Evolutionary conservation across 1,140 invertebrate species (phyloP).

Genomic region (Lepidotrigona ventralis): DNA sequence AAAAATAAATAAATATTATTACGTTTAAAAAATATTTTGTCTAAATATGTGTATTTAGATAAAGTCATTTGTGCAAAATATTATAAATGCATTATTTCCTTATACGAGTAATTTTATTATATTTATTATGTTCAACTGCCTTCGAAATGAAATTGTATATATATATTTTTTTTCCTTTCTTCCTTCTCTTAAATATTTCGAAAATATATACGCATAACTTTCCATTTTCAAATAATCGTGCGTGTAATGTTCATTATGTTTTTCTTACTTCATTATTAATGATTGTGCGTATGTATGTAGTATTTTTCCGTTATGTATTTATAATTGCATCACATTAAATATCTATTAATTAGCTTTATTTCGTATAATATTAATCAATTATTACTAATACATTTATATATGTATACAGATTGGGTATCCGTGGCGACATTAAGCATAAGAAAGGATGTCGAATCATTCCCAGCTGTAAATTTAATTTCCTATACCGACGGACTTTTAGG

Average conservation of each 20-base stretch:
- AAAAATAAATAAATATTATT: neutral
- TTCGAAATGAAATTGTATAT: neutral
- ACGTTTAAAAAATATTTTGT: neutral
- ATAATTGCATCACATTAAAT: too few relatives aligned
- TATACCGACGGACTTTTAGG: slow-evolving; percentile 85
- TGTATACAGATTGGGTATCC: slow-evolving; percentile 84
- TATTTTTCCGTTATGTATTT: neutral
- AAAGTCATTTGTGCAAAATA: too few relatives aligned
- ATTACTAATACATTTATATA: neutral
- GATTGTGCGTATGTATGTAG: neutral
- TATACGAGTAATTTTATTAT: neutral
- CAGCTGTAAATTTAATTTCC: slow-evolving; percentile 88
- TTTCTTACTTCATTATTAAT: neutral
- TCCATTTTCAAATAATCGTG: neutral
- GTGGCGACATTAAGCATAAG: slow-evolving; percentile 87
- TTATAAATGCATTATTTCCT: too few relatives aligned
- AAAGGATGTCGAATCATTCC: slow-evolving; percentile 83
- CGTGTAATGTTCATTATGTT: neutral
- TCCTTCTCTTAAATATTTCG: neutral
- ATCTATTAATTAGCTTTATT: neutral
- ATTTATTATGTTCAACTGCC: neutral
- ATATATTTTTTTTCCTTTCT: neutral
- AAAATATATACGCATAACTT: neutral
- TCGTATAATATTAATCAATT: neutral
- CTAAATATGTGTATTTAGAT: neutral